Evolutionary conservation across 2,113 vertebrate species (phyloP).

Genomic region (Gorsachius goisagi): DNA sequence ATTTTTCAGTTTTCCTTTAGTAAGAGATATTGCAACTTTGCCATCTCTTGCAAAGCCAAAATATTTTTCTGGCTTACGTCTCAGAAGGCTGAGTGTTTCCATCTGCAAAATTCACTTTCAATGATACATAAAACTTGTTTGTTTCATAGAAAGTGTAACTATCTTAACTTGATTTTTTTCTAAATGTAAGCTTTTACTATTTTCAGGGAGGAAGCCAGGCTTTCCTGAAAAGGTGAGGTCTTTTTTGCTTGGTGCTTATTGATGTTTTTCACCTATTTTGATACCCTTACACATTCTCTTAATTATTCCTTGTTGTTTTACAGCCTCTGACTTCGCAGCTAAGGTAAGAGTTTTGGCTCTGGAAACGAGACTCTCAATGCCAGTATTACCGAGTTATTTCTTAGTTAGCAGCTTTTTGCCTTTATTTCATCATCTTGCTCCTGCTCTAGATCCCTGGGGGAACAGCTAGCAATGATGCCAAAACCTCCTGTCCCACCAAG

Average conservation of each 20-base stretch:
- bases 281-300: neutral
- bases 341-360: constrained; percentile 67
- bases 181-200: neutral
- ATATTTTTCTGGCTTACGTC: neutral
- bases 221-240: constrained; percentile 74
- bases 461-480: constrained; percentile 71
- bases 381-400: neutral
- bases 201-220: constrained; percentile 68
- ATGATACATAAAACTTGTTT: neutral
- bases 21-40: neutral
- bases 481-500: constrained; percentile 80
- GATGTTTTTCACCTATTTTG: neutral
- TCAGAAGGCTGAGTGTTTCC: neutral
- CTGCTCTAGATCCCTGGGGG: constrained; percentile 60
- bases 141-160: neutral
- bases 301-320: constrained; percentile 25
- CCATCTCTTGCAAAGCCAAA: neutral
- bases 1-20: neutral
- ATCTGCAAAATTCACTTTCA: neutral
- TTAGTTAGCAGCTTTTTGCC: neutral
- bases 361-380: neutral
- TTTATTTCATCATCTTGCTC: neutral
- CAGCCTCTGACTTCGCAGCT: constrained; percentile 58
- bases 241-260: neutral
- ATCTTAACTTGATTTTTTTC: neutral